These are phyloP conservation scores for Bhutanitis thaidina DNA, from an alignment of 2,888 invertebrate species.

Conservation along the genomic window DNA sequence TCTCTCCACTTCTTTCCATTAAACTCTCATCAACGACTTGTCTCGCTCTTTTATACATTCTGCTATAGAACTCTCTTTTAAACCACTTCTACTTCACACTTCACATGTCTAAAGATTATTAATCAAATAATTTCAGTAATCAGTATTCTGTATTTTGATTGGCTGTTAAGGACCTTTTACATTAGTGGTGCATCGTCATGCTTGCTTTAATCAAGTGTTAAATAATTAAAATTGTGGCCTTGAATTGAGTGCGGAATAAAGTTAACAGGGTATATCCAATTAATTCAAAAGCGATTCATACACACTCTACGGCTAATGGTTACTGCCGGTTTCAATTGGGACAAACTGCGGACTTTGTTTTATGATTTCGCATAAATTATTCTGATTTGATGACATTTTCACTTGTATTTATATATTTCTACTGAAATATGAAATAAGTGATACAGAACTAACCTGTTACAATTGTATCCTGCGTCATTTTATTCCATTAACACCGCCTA, in stretches of 20 bases:
- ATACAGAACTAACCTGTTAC: slow-evolving; percentile 6
- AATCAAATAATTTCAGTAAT: not conserved
- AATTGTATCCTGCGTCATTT: slow-evolving; percentile 5
- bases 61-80: too few relatives aligned
- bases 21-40: too few relatives aligned
- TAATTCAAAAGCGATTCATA: slow-evolving; percentile 8
- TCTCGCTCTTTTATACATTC: too few relatives aligned
- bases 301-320: not conserved
- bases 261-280: slow-evolving; percentile 12
- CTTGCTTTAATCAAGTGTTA: not conserved
- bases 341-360: not conserved
- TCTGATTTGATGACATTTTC: too few relatives aligned
- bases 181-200: not conserved
- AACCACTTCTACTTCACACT: too few relatives aligned
- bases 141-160: too few relatives aligned
- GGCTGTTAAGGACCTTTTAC: too few relatives aligned
- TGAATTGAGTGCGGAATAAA: not conserved
- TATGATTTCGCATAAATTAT: too few relatives aligned
- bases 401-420: too few relatives aligned
- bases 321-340: slow-evolving; percentile 3
- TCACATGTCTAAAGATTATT: too few relatives aligned
- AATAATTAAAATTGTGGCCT: not conserved
- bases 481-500: not conserved
- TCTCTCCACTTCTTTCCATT: too few relatives aligned
- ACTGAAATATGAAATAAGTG: too few relatives aligned